Conservation (phyloP, 2,888 invertebrate genomes). For the Sminthurinus aureus region DNA sequence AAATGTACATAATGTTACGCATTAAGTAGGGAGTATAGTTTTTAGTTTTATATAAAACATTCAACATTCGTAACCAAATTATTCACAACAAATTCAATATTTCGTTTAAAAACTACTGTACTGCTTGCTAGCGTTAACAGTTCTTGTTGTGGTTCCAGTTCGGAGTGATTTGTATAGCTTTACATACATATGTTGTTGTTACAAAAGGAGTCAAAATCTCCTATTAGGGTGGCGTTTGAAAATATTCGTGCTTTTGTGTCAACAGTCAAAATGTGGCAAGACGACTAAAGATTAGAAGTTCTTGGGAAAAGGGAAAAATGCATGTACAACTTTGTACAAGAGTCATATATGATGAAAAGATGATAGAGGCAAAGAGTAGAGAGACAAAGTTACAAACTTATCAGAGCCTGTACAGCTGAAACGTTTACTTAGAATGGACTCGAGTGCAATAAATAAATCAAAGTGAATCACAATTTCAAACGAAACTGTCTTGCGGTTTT, state of each 20-base stretch:
- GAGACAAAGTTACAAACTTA: neutral
- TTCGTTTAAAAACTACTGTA: too few relatives aligned
- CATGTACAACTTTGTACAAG: neutral
- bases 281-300: slow-evolving; percentile 13
- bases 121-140: too few relatives aligned
- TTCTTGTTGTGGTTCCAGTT: too few relatives aligned
- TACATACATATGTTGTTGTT: neutral
- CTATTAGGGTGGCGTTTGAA: neutral
- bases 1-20: too few relatives aligned
- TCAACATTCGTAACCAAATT: too few relatives aligned
- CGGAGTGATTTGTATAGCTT: too few relatives aligned
- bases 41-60: too few relatives aligned
- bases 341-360: neutral
- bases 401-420: slow-evolving; percentile 2
- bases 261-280: slow-evolving; percentile 5
- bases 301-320: neutral
- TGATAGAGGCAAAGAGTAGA: neutral
- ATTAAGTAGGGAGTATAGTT: too few relatives aligned
- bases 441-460: slow-evolving; percentile 19
- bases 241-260: neutral
- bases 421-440: slow-evolving; percentile 11
- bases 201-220: slow-evolving; percentile 1
- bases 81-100: too few relatives aligned
- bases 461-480: slow-evolving; percentile 8
- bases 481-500: too few relatives aligned